Base-by-base conservation (phyloP, 2,113 vertebrate genomes). In the Thermophis baileyi region DNA sequence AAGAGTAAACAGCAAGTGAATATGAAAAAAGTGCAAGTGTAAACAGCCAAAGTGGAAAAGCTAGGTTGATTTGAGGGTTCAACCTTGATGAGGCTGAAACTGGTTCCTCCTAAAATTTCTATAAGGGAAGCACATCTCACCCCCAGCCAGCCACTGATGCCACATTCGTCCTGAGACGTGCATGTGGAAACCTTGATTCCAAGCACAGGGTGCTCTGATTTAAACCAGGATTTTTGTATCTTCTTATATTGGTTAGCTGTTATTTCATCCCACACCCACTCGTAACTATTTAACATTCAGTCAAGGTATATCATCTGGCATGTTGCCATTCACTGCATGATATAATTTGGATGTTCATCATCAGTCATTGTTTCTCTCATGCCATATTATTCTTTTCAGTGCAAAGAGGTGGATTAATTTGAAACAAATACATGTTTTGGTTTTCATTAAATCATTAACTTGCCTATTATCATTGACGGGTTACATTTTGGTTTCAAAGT, bases 231-330 rank as follows among this genome's bases (percentile, higher is more conserved):
- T 25, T 27, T 46, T 91, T 54, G 2, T 85, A 14, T 44, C 74
- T 60, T 92, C 44, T 74, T 30, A 4, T 46, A n/a, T 53, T 88
- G 51, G 54, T 46, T 35, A 24, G 44, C 9, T 30, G 1, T 89
- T 3, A 9, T 92, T 4, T 50, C 88, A 20, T 35, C 88, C 85
- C 40, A 93, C 90, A 93, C 91, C 57, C 20, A 87, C 0, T 49
- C 4, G 57, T 90, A 54, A n/a, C 89, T 92, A n/a, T 90, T n/a
- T 95, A 94, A 91, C 89, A 94, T 90, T 46, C 7, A 94, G 55
- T 94, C n/a, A 91, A 47, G 46, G 27, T 10, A 4, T 51, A 60
- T 94, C 30, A 60, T 86, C 88, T 94, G 90, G 54, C 22, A 63
- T 93, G 30, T 92, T 11, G 7, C 35, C 88, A 4, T 91, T 96